phyloP scores from a whole-genome alignment of 1,140 invertebrate species.

The Drosophila sulfurigaster region DNA sequence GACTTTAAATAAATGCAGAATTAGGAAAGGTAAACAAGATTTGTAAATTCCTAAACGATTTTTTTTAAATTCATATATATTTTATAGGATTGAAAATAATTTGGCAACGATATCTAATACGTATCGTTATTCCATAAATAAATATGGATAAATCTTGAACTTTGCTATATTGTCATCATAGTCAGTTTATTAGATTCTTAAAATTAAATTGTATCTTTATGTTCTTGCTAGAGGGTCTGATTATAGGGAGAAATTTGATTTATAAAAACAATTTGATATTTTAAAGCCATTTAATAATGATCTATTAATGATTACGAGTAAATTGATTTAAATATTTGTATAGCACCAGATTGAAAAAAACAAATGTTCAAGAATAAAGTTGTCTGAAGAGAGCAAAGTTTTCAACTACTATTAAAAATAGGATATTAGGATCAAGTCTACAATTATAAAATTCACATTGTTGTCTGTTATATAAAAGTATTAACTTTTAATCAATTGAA shows the following conservation, averaged over 20 bases:
- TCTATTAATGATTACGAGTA: too few relatives aligned
- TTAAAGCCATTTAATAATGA: background rate
- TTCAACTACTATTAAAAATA: too few relatives aligned
- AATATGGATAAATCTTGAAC: background rate
- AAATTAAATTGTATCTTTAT: background rate
- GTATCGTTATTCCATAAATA: too few relatives aligned
- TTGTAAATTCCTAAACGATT: too few relatives aligned
- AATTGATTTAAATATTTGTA: background rate
- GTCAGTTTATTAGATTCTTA: background rate
- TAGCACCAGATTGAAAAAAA: background rate
- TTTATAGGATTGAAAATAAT: too few relatives aligned
- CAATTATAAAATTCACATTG: slow-evolving; percentile 2
- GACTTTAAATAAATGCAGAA: too few relatives aligned
- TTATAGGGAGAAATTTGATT: background rate
- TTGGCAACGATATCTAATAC: too few relatives aligned
- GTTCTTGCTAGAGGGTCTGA: background rate
- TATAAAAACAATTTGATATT: background rate
- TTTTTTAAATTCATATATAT: too few relatives aligned
- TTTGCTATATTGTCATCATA: background rate
- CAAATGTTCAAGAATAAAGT: background rate
- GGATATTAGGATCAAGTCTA: background rate
- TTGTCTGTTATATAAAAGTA: slow-evolving; percentile 57
- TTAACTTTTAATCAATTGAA: slow-evolving; percentile 59
- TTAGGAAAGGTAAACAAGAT: too few relatives aligned
- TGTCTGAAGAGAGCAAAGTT: background rate